A percentile compares a stretch with the other conserved stretches of the same genome.
Conservation (phyloP, 1,140 invertebrate species). For the Ooceraea biroi region DNA sequence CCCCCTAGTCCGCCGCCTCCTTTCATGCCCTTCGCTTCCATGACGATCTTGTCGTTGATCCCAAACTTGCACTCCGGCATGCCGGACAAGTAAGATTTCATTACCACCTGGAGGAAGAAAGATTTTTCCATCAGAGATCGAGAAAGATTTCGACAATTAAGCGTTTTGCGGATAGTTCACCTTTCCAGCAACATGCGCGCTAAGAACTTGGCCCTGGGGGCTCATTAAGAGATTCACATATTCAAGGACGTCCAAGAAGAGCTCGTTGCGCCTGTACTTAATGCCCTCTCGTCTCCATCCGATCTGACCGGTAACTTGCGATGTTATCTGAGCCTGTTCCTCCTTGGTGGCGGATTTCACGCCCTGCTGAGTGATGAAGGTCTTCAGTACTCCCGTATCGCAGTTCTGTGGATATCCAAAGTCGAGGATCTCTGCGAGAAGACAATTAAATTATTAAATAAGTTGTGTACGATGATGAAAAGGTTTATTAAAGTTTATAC, state of each 20-base stretch:
- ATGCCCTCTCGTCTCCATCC: slow-evolving; percentile 99
- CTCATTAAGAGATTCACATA: slow-evolving; percentile 99
- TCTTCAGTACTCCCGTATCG: slow-evolving; percentile 99
- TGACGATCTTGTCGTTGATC: slow-evolving; percentile 99
- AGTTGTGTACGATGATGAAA: not conserved
- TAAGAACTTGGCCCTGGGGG: slow-evolving; percentile 99
- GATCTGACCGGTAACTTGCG: slow-evolving; percentile 99
- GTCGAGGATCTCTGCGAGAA: slow-evolving; percentile 97
- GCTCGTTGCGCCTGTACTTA: slow-evolving; percentile 99
- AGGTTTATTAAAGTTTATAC: slow-evolving; percentile 40
- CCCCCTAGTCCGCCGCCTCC: slow-evolving; percentile 88
- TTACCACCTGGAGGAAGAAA: slow-evolving; percentile 91
- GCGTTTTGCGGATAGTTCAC: slow-evolving; percentile 67
- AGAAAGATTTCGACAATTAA: not conserved
- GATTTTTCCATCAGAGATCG: slow-evolving; percentile 19
- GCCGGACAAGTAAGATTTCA: slow-evolving; percentile 99
- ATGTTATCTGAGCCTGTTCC: slow-evolving; percentile 99
- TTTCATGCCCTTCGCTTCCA: slow-evolving; percentile 98
- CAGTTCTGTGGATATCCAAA: slow-evolving; percentile 99
- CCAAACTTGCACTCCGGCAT: slow-evolving; percentile 99
- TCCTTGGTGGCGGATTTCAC: slow-evolving; percentile 99
- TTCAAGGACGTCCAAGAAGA: slow-evolving; percentile 99
- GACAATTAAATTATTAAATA: not conserved
- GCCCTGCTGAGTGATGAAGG: slow-evolving; percentile 99
- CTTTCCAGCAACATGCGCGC: slow-evolving; percentile 99